A percentile compares a stretch with the other conserved stretches of the same genome.
These are phyloP conservation scores for Halocynthia roretzi DNA, from an alignment of 23 tunicate genomes.

Conservation along the genomic window DNA sequence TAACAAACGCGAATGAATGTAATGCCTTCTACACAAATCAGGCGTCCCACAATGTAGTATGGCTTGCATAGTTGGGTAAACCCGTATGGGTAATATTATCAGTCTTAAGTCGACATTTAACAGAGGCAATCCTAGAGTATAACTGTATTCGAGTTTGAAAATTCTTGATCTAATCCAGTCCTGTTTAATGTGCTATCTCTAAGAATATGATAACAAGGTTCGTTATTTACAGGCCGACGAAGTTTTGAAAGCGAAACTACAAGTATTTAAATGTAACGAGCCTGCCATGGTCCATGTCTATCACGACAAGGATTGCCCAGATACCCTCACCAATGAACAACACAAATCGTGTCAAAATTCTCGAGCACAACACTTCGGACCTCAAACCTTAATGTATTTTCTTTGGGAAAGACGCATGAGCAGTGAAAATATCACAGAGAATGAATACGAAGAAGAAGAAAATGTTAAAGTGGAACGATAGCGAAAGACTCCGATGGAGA, in stretches of 20 bases:
- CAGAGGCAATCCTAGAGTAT: no score
- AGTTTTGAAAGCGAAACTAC: conserved; percentile 26
- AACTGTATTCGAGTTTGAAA: no score
- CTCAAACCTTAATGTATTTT: conserved; percentile 32
- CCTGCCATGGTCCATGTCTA: conserved; percentile 64
- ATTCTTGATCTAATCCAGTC: no score
- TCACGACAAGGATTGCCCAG: conserved; percentile 66
- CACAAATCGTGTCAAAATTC: conserved; percentile 24
- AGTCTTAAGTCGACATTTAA: no score
- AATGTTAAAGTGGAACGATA: not conserved
- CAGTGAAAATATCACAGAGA: not conserved
- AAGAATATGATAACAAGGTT: not conserved
- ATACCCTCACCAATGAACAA: conserved; percentile 17
- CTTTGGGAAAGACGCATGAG: conserved; percentile 4
- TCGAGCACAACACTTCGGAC: conserved; percentile 47
- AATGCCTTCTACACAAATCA: no score
- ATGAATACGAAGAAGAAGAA: conserved; percentile 1
- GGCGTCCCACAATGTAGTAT: no score
- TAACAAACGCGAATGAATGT: no score
- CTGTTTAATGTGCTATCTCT: no score
- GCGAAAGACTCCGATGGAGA: no score
- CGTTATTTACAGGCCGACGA: conserved; percentile 27
- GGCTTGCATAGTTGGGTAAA: no score
- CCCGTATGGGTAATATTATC: no score
- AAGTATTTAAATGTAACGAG: conserved; percentile 44